A percentile compares a stretch with the other conserved stretches of the same genome.
Conservation (phyloP, 2,797 vertebrate species). For the Hydrolagus colliei region DNA sequence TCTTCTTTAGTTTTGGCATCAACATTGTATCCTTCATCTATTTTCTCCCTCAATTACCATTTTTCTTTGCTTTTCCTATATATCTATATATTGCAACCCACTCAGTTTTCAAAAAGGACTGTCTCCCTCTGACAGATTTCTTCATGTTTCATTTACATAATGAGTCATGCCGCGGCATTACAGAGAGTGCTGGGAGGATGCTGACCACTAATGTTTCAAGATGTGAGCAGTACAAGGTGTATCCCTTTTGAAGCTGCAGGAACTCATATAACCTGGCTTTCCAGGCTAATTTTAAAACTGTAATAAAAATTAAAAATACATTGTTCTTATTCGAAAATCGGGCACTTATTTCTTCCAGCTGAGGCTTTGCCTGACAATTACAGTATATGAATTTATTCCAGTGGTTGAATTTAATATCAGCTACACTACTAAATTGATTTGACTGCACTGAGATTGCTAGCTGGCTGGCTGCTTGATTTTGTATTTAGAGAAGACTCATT, state of each 20-base stretch:
- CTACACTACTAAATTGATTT: background rate
- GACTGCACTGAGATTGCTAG: constrained; percentile 5
- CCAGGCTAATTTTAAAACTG: constrained; percentile 1
- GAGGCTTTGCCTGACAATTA: constrained; percentile 18
- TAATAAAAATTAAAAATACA: constrained; percentile 30
- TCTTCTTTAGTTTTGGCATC: constrained; percentile 15
- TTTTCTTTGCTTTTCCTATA: constrained; percentile 22
- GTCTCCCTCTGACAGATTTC: constrained; percentile 28
- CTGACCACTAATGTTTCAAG: background rate
- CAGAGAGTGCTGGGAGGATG: constrained; percentile 9
- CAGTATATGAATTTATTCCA: constrained; percentile 8
- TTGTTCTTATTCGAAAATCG: constrained; percentile 8
- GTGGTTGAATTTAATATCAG: constrained; percentile 24
- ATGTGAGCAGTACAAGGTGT: constrained; percentile 5
- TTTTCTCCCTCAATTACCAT: constrained; percentile 28
- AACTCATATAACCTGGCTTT: background rate
- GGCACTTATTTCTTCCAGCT: constrained; percentile 16
- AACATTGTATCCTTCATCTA: constrained; percentile 22
- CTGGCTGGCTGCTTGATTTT: background rate
- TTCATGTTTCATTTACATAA: constrained; percentile 30
- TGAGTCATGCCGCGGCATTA: constrained; percentile 19
- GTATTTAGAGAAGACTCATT: constrained; percentile 22
- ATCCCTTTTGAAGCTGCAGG: background rate
- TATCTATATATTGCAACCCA: constrained; percentile 12
- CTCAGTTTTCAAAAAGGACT: constrained; percentile 26